These are phyloP conservation scores for Sebastes kiyomatsui DNA, from an alignment of 2,797 vertebrate genomes.

Conservation along the genomic window DNA sequence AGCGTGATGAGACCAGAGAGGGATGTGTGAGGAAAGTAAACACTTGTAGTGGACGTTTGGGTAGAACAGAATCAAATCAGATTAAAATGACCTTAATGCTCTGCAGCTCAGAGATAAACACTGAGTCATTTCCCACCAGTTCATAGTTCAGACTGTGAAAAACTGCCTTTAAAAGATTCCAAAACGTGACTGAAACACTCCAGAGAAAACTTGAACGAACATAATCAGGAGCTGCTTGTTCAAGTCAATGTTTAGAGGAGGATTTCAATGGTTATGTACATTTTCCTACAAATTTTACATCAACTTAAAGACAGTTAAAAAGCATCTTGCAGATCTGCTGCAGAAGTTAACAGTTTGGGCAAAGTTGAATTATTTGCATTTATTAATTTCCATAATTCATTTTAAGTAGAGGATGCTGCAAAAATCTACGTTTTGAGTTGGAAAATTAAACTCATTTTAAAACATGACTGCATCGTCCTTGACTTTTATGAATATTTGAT, in stretches of 20 bases:
- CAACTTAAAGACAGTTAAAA: background rate
- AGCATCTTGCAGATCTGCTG: background rate
- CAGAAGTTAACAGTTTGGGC: background rate
- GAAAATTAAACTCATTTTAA: background rate
- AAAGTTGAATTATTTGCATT: background rate
- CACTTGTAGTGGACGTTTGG: background rate
- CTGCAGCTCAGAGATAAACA: background rate
- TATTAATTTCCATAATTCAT: background rate
- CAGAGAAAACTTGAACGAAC: too few species aligned
- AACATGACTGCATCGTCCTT: background rate
- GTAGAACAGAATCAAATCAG: background rate
- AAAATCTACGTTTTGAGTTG: background rate
- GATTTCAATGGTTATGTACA: background rate
- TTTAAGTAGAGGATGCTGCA: background rate
- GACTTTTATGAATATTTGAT: background rate
- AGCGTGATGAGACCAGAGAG: background rate
- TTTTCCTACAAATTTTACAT: background rate
- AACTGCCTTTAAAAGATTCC: background rate
- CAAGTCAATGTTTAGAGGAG: background rate
- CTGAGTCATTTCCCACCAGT: background rate
- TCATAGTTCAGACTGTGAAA: background rate
- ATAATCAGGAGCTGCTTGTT: background rate
- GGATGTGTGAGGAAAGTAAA: background rate
- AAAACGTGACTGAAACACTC: background rate
- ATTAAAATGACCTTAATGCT: background rate